phyloP scores from a whole-genome alignment of 1,140 invertebrate genomes.

The Diprion similis region DNA sequence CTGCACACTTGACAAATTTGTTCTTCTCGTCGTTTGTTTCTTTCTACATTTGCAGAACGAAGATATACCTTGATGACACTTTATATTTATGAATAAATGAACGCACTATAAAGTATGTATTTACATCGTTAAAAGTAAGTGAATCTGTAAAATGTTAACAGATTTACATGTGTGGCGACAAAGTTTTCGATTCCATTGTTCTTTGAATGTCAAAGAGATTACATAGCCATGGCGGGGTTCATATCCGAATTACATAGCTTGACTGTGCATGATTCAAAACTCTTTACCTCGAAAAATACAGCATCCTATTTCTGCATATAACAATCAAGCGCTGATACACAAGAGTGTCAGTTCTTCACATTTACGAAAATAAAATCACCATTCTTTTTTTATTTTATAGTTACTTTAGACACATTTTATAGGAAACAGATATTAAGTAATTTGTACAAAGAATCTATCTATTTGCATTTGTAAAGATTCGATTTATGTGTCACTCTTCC shows the following conservation, averaged over 20 bases:
- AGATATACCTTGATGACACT: too few relatives aligned
- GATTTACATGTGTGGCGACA: neutral
- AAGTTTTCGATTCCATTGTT: neutral
- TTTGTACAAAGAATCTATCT: neutral
- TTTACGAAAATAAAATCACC: constrained; percentile 3
- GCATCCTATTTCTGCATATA: neutral
- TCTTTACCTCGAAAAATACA: neutral
- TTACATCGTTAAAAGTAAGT: neutral
- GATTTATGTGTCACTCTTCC: constrained; percentile 95
- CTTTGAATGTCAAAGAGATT: neutral
- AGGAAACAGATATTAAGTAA: neutral
- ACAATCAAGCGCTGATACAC: neutral
- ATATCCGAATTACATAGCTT: neutral
- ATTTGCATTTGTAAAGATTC: neutral
- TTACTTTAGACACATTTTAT: neutral
- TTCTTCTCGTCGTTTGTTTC: too few relatives aligned
- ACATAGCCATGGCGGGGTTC: neutral
- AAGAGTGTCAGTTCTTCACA: neutral
- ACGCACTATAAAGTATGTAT: neutral
- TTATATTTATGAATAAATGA: neutral
- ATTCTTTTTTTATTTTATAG: neutral
- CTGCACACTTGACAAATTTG: too few relatives aligned
- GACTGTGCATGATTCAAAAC: neutral
- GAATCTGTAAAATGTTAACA: neutral
- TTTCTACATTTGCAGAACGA: too few relatives aligned